Conservation (phyloP, 1,140 invertebrate genomes). For the Trichogramma pretiosum region DNA sequence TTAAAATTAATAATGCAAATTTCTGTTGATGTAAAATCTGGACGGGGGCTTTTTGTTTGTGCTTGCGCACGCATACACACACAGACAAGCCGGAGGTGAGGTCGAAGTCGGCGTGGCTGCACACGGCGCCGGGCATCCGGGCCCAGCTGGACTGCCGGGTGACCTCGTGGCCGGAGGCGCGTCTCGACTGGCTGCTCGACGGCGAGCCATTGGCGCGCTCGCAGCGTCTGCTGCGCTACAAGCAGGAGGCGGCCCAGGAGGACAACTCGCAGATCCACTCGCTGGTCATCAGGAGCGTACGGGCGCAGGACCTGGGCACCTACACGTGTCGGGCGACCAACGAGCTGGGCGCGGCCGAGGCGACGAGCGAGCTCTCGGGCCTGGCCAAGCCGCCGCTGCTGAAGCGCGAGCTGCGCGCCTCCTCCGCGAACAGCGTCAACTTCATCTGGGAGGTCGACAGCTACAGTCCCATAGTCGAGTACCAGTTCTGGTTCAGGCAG, state of each 20-base stretch:
- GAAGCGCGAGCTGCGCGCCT: slow-evolving; percentile 45
- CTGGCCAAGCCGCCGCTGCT: slow-evolving; percentile 54
- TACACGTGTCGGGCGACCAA: slow-evolving; percentile 72
- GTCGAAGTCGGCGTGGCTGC: slow-evolving; percentile 55
- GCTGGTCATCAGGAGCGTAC: slow-evolving; percentile 60
- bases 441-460: slow-evolving; percentile 71
- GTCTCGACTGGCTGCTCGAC: slow-evolving; percentile 46
- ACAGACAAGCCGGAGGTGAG: slow-evolving; percentile 64
- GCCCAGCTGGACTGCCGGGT: slow-evolving; percentile 61
- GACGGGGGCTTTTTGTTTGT: not conserved
- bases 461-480: slow-evolving; percentile 63
- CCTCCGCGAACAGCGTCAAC: slow-evolving; percentile 48
- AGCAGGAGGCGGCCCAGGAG: not conserved
- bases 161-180: slow-evolving; percentile 55
- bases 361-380: slow-evolving; percentile 50
- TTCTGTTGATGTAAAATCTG: not conserved
- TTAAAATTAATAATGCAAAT: too few relatives aligned
- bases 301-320: slow-evolving; percentile 58
- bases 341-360: slow-evolving; percentile 50
- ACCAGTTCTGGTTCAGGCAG: slow-evolving; percentile 57
- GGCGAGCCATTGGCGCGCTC: slow-evolving; percentile 34
- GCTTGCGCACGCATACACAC: not conserved
- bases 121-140: slow-evolving; percentile 58
- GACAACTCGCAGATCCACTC: slow-evolving; percentile 38
- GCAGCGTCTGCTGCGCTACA: slow-evolving; percentile 1